Evolutionary conservation across 2,888 invertebrate species (phyloP), one percentile per base, ranked within the genome.

Genomic region (Mactromeris polynyma): DNA sequence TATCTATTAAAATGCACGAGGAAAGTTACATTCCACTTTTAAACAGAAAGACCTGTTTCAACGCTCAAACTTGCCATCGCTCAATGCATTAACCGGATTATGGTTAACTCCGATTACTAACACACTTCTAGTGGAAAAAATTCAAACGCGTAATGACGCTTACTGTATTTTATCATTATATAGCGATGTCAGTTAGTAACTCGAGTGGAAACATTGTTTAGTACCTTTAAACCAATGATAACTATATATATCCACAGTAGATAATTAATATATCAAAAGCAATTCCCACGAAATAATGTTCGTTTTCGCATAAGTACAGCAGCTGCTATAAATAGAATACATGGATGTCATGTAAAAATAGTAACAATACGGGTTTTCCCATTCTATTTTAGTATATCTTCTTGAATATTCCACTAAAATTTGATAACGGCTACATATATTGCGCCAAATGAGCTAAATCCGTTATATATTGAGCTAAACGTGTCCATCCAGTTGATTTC

Each of bases 291-390:
- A 64, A 26, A 26, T 58, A 2, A 21, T 7, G 19, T n/a, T n/a
- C 2, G 58, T 17, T 19, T n/a, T 58, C n/a, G 21, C n/a, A 7
- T 11, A 26, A 26, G 11, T 21, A 26, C 26, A 64, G 26, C 26
- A 64, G 58, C 3, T 21, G n/a, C 26, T 64, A 64, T 26, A 64
- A 26, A 64, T 64, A 64, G 58, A 64, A 26, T 26, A 0, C 26
- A 2, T 9, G 51, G 4, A 51, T 17, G 14, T 14, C 6, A 2
- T 51, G 17, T 51, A 64, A 26, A 64, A n/a, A 26, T 82, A 82
- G 82, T 82, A 82, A 64, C 82, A 6, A 14, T 21, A n/a, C 26
- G 82, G 82, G 64, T 82, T 82, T 82, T 82, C 82, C 82, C n/a
- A 64, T 40, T 38, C 82, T 82, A 80, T 46, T 42, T 64, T 9